Evolutionary conservation across 2,797 vertebrate genomes (phyloP).

Genomic region (Pelodytes ibericus): DNA sequence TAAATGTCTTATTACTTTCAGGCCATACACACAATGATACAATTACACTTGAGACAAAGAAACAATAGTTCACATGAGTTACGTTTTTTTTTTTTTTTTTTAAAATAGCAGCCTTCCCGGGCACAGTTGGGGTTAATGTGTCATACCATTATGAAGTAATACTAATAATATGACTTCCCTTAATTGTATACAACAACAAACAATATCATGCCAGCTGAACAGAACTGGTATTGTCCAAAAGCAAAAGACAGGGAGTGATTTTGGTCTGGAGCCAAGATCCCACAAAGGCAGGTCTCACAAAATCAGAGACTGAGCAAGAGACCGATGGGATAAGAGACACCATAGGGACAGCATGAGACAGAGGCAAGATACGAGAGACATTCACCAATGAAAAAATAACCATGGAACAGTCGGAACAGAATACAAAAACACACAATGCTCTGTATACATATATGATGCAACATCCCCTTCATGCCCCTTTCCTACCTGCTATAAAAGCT

Average conservation of each 20-base stretch:
- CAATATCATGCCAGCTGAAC: conserved; percentile 41
- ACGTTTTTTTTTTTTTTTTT: too few relatives aligned
- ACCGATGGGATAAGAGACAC: background rate
- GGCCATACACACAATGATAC: too few relatives aligned
- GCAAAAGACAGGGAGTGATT: conserved; percentile 31
- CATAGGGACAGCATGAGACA: background rate
- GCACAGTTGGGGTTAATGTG: conserved; percentile 28
- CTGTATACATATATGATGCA: background rate
- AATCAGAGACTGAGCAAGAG: conserved; percentile 6
- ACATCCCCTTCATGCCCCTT: background rate
- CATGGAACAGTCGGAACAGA: background rate
- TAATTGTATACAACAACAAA: conserved; percentile 56
- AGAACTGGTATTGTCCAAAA: conserved; percentile 41
- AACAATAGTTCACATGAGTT: too few relatives aligned
- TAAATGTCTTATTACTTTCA: too few relatives aligned
- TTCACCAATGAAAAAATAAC: background rate
- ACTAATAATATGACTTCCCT: conserved; percentile 54
- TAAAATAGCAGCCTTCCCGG: too few relatives aligned
- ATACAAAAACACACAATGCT: background rate
- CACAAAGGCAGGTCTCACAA: conserved; percentile 4
- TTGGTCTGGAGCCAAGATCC: conserved; percentile 37
- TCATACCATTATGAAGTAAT: conserved; percentile 47
- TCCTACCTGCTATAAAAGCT: background rate
- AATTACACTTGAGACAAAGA: too few relatives aligned
- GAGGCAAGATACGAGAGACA: background rate